Evolutionary conservation across 64 coral and sea anemone genomes (phyloP), one percentile per base, ranked within the genome.

Genomic region (Dendrophyllia cribrosa): DNA sequence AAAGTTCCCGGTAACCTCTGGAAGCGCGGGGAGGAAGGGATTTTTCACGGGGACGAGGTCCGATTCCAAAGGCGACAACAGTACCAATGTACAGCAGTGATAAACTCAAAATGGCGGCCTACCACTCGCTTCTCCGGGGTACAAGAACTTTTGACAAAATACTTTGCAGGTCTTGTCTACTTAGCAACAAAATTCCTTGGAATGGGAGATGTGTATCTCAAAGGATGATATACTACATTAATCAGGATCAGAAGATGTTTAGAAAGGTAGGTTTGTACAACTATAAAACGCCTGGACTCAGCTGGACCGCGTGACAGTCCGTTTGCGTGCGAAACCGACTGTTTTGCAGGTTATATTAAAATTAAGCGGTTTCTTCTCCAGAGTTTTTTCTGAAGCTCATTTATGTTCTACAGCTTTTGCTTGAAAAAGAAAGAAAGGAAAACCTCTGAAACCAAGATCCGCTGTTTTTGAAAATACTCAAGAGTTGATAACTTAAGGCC

Each of bases 231-330:
- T n/a, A 67, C 10, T 1, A 9, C n/a, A 7, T 51, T 47, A 66
- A 47, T 50, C 9, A 23, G 9, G 19, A 68, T 3, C 60, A 51
- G 19, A 51, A 5, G 6, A 66, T 84, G 16, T 50, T 49, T 10
- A 44, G 61, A 14, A 84, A 84, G 80, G 80, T 84, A 84, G 13
- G 16, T 24, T 79, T 79, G 22, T 79, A 58, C 23, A 60, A 59
- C 50, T 24, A 19, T 14, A 45, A 10, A 16, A 15, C 6, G 34
- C 14, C 15, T 72, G 53, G 7, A 56, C 12, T 56, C 53, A 1
- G 3, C 34, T 34, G 34, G 34, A 34, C 34, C 34, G 34, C 34
- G 34, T 34, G 34, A 34, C 34, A 34, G 34, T 34, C 34, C 34
- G 34, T 34, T 34, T 34, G 34, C 34, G 34, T 34, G 34, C 34